phyloP scores from a whole-genome alignment of 2,113 vertebrate species.

The Plotosus lineatus region DNA sequence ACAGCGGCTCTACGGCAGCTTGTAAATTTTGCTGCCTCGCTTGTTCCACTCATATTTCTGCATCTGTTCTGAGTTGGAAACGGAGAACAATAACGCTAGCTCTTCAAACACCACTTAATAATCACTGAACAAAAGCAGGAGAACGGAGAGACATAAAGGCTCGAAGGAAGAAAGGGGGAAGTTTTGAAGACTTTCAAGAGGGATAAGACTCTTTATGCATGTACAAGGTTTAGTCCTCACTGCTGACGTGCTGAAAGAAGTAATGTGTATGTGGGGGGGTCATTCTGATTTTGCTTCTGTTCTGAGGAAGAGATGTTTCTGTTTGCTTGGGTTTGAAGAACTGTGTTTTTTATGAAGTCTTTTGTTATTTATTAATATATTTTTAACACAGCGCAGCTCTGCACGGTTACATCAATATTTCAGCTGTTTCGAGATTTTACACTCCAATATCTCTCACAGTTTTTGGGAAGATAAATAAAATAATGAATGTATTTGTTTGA shows the following conservation, averaged over 20 bases:
- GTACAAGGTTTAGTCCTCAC: background rate
- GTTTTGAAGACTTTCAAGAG: background rate
- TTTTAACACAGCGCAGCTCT: constrained; percentile 66
- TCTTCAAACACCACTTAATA: background rate
- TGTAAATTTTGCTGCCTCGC: background rate
- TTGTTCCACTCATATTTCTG: background rate
- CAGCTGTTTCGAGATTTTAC: constrained; percentile 69
- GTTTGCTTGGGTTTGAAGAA: constrained; percentile 58
- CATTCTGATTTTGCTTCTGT: too few species aligned
- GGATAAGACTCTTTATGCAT: background rate
- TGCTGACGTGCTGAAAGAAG: too few species aligned
- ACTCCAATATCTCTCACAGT: background rate
- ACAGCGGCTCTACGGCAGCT: background rate
- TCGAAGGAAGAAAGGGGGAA: background rate
- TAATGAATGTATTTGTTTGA: background rate
- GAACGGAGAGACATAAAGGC: background rate
- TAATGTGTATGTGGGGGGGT: too few species aligned
- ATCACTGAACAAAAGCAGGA: constrained; percentile 12
- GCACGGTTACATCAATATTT: constrained; percentile 71
- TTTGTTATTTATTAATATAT: constrained; percentile 41
- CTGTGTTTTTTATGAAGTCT: constrained; percentile 66
- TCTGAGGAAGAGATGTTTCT: background rate
- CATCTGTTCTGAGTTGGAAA: background rate
- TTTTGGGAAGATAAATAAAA: background rate
- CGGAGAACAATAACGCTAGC: background rate